Conservation (phyloP, 1,140 invertebrate genomes). For the Diabrotica virgifera region DNA sequence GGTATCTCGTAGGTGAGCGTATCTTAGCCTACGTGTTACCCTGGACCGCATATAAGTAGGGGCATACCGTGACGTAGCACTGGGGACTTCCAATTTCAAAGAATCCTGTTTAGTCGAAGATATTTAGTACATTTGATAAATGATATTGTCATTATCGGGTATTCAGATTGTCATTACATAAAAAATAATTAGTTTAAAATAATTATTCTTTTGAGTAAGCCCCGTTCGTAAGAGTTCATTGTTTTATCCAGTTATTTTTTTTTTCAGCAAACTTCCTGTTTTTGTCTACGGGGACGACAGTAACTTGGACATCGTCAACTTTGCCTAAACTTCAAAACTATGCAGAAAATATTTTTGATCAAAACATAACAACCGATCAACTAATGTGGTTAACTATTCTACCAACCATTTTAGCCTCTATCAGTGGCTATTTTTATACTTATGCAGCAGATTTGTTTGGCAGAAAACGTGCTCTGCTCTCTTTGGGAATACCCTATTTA, state of each 20-base stretch:
- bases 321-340: slow-evolving; percentile 53
- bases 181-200: no score
- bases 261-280: slow-evolving; percentile 63
- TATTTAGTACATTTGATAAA: no score
- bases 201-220: no score
- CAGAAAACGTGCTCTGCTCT: slow-evolving; percentile 49
- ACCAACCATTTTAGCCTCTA: slow-evolving; percentile 71
- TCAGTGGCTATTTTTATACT: slow-evolving; percentile 41
- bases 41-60: no score
- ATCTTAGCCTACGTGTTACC: no score
- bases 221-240: no score
- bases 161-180: no score
- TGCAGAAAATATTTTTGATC: slow-evolving; percentile 38
- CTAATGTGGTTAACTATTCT: slow-evolving; percentile 78
- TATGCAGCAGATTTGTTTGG: slow-evolving; percentile 47
- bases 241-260: not conserved
- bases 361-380: slow-evolving; percentile 50
- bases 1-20: no score
- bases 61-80: no score
- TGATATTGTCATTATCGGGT: no score
- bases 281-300: slow-evolving; percentile 59
- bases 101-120: no score
- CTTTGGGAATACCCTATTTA: slow-evolving; percentile 44
- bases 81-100: no score
- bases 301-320: slow-evolving; percentile 73